Percentiles rank a stretch among this genome's conserved stretches.
phyloP scores from a whole-genome alignment of 2,888 invertebrate genomes.

The Tenthredo scrophulariae region DNA sequence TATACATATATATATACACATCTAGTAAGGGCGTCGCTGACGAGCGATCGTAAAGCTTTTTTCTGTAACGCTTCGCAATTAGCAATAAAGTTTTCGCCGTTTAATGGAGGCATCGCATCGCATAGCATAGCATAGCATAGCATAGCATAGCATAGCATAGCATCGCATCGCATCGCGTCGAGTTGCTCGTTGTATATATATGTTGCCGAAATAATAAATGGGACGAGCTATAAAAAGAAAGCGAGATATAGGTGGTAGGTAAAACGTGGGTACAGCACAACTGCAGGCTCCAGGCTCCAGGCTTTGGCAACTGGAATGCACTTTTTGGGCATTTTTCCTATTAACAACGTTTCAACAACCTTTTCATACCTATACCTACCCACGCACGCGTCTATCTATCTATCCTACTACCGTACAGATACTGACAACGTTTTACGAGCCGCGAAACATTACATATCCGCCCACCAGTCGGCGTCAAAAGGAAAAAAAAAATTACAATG shows the following conservation, averaged over 20 bases:
- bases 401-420: background rate
- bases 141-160: conserved; percentile 58
- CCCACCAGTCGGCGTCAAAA: conserved; percentile 1
- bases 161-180: conserved; percentile 60
- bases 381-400: background rate
- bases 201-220: conserved; percentile 69
- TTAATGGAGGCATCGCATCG: conserved; percentile 71
- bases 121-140: conserved; percentile 40
- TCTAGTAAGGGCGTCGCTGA: conserved; percentile 6
- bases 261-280: background rate
- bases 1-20: background rate
- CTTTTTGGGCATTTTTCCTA: conserved; percentile 12
- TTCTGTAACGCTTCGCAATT: conserved; percentile 67
- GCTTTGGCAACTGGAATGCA: background rate
- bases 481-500: background rate
- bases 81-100: conserved; percentile 75
- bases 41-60: conserved; percentile 41
- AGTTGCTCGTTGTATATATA: background rate
- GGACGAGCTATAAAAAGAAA: conserved; percentile 58
- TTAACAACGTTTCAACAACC: conserved; percentile 8
- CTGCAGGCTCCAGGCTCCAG: background rate
- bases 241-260: conserved; percentile 9
- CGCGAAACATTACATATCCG: conserved; percentile 17
- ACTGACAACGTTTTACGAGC: conserved; percentile 7
- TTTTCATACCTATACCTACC: conserved; percentile 7